Conservation (phyloP, 1,140 invertebrate genomes). For the Pseudoatta argentina region DNA sequence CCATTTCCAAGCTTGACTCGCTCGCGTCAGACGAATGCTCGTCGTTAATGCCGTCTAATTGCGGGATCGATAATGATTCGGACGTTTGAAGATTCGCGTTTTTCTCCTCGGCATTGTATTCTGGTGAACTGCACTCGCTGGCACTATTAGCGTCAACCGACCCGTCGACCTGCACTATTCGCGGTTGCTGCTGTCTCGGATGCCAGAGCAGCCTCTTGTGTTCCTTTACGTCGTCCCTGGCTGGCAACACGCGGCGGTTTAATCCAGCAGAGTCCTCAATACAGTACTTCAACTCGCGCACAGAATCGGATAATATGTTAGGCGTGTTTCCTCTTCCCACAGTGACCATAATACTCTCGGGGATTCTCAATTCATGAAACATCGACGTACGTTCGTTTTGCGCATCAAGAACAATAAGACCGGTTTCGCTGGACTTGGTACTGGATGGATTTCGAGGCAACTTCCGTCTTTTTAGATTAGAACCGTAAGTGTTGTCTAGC, state of each 20-base stretch:
- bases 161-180: slow-evolving; percentile 88
- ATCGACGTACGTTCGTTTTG: slow-evolving; percentile 77
- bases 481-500: slow-evolving; percentile 88
- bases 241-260: slow-evolving; percentile 71
- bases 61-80: slow-evolving; percentile 74
- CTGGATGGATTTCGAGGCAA: slow-evolving; percentile 82
- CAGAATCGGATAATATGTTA: slow-evolving; percentile 78
- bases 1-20: slow-evolving; percentile 47
- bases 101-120: slow-evolving; percentile 81
- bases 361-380: slow-evolving; percentile 83
- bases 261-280: slow-evolving; percentile 76
- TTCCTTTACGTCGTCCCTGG: slow-evolving; percentile 82
- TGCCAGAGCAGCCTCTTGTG: slow-evolving; percentile 84
- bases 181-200: slow-evolving; percentile 81
- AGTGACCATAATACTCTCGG: slow-evolving; percentile 85
- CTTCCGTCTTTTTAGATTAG: slow-evolving; percentile 90
- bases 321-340: slow-evolving; percentile 81
- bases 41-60: slow-evolving; percentile 79
- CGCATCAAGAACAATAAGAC: slow-evolving; percentile 81
- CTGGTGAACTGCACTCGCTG: slow-evolving; percentile 83
- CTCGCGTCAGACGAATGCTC: slow-evolving; percentile 75
- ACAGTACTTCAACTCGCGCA: slow-evolving; percentile 79
- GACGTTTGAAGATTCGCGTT: slow-evolving; percentile 39
- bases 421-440: slow-evolving; percentile 76
- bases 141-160: slow-evolving; percentile 87